Evolutionary conservation across 2,113 vertebrate genomes (phyloP).

Genomic region (Hyperoodon ampullatus): DNA sequence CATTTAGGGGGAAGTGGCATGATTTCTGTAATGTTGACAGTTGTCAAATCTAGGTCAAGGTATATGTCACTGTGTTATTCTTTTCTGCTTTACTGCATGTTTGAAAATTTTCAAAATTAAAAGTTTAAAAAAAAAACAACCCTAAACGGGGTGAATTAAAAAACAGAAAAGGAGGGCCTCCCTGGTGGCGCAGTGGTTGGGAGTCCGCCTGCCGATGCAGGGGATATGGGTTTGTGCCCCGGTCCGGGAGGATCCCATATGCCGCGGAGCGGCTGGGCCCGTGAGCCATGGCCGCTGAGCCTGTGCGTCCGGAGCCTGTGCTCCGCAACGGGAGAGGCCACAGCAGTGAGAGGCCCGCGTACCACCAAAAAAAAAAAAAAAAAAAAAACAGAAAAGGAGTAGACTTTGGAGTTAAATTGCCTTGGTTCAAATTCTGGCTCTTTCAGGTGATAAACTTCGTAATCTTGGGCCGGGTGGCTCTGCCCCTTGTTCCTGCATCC

Average conservation of each 20-base stretch:
- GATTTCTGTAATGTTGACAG: not conserved
- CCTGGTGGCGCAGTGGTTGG: too few species aligned
- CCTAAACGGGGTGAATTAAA: not conserved
- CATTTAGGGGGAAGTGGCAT: not conserved
- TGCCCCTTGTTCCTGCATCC: not conserved
- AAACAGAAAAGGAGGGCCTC: too few species aligned
- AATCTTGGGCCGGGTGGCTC: not conserved
- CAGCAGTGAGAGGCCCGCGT: too few species aligned
- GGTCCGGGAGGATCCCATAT: too few species aligned
- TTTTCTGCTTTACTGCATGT: not conserved
- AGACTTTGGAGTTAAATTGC: not conserved
- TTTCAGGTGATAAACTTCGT: not conserved
- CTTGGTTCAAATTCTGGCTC: not conserved
- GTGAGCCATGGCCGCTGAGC: too few species aligned
- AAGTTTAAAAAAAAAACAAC: not conserved
- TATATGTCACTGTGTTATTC: not conserved
- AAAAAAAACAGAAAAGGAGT: not conserved
- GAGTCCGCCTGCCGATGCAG: too few species aligned
- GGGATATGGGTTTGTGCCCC: too few species aligned
- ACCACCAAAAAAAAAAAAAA: too few species aligned
- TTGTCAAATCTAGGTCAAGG: not conserved
- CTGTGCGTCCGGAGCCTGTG: too few species aligned
- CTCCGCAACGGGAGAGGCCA: too few species aligned
- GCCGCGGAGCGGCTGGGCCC: too few species aligned
- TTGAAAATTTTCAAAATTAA: conserved; percentile 5